Evolutionary conservation across 1,140 invertebrate genomes (phyloP).

Genomic region (Polypedilum pembai): DNA sequence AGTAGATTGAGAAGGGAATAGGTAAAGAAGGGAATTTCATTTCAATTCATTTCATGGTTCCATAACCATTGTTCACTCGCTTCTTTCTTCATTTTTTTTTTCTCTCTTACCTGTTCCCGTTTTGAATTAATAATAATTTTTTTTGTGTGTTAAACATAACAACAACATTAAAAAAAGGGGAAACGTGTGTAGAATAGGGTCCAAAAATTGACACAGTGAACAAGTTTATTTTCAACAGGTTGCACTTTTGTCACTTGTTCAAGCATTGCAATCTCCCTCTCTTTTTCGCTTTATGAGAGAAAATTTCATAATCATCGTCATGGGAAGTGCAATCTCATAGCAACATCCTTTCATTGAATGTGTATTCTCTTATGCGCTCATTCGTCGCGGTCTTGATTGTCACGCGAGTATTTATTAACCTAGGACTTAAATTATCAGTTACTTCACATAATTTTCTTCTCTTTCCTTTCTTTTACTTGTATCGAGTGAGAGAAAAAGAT

Average conservation of each 20-base stretch:
- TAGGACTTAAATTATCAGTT: conserved; percentile 8
- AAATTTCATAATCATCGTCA: not conserved
- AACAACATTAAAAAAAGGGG: not conserved
- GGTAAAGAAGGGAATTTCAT: not conserved
- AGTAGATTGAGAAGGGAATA: not conserved
- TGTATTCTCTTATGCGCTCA: not conserved
- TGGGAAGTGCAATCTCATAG: not conserved
- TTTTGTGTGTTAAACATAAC: not conserved
- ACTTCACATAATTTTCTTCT: not conserved
- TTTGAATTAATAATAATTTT: conserved; percentile 12
- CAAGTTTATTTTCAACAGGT: conserved; percentile 13
- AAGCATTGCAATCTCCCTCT: no score
- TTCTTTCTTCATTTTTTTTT: not conserved
- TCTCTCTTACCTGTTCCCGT: conserved; percentile 16
- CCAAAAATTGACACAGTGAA: conserved; percentile 17
- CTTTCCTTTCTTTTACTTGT: not conserved
- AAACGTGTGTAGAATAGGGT: not conserved
- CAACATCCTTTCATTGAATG: conserved; percentile 2
- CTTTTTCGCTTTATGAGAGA: no score
- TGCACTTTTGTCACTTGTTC: not conserved
- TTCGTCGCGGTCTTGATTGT: not conserved
- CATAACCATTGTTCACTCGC: conserved; percentile 16
- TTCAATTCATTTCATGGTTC: conserved; percentile 15
- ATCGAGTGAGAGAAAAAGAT: not conserved
- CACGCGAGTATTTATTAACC: conserved; percentile 10